Conservation (phyloP, 2,888 invertebrate genomes). For the Chymomyza amoena region DNA sequence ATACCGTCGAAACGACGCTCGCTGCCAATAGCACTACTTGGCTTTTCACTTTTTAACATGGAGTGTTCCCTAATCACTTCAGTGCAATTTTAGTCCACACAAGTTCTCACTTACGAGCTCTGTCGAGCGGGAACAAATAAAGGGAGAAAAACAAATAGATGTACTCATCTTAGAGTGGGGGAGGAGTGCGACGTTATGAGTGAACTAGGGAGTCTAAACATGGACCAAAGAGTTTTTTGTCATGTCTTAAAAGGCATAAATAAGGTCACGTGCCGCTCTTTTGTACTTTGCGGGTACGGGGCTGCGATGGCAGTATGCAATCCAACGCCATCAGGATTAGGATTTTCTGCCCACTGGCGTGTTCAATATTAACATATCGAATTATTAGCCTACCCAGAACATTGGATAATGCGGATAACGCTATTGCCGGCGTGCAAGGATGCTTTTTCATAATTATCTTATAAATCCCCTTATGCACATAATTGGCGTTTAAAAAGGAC, state of each 20-base stretch:
- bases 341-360: conserved; percentile 46
- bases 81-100: conserved; percentile 62
- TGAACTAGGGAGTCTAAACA: conserved; percentile 2
- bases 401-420: conserved; percentile 71
- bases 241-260: conserved; percentile 76
- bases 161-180: background rate
- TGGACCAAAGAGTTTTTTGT: conserved; percentile 55
- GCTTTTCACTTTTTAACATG: conserved; percentile 75
- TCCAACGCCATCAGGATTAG: conserved; percentile 45
- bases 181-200: conserved; percentile 18
- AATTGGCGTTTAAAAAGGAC: conserved; percentile 66
- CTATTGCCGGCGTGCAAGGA: conserved; percentile 43
- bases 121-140: conserved; percentile 28
- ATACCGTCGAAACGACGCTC: conserved; percentile 71
- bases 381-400: conserved; percentile 75
- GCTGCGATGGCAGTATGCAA: conserved; percentile 40
- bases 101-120: conserved; percentile 52
- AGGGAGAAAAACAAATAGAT: background rate
- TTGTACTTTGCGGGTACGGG: conserved; percentile 39
- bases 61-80: conserved; percentile 72
- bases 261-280: conserved; percentile 76
- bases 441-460: conserved; percentile 71
- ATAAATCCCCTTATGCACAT: conserved; percentile 66
- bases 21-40: conserved; percentile 73
- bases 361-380: conserved; percentile 72